Evolutionary conservation across 2,113 vertebrate species (phyloP).

Genomic region (Protobothrops flavoviridis): DNA sequence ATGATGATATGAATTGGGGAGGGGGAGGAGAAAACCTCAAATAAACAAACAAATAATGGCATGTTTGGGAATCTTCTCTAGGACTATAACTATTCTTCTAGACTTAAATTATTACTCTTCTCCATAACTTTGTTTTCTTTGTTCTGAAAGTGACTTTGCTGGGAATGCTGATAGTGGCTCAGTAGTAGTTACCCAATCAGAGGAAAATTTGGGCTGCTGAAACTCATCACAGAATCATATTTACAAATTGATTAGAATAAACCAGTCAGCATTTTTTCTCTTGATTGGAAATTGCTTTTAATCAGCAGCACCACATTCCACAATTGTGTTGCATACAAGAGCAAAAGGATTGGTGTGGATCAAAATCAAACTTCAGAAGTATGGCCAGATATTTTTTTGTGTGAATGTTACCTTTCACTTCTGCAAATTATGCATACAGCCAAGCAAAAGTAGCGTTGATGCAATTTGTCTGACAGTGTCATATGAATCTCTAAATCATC

Average conservation of each 20-base stretch:
- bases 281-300: conserved; percentile 37
- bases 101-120: neutral
- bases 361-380: neutral
- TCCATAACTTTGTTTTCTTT: neutral
- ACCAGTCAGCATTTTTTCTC: conserved; percentile 16
- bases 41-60: neutral
- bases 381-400: neutral
- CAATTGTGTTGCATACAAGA: conserved; percentile 31
- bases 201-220: conserved; percentile 39
- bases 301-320: conserved; percentile 40
- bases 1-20: neutral
- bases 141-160: neutral
- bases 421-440: conserved; percentile 4
- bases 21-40: neutral
- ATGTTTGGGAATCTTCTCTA: neutral
- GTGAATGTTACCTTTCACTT: neutral
- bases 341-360: conserved; percentile 15
- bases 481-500: neutral
- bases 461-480: neutral
- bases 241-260: conserved; percentile 39
- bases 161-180: neutral
- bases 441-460: neutral
- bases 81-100: accelerated
- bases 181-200: neutral
- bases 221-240: conserved; percentile 31